Base-by-base conservation (phyloP, 2,888 invertebrate species). In the Idaea aversata region DNA sequence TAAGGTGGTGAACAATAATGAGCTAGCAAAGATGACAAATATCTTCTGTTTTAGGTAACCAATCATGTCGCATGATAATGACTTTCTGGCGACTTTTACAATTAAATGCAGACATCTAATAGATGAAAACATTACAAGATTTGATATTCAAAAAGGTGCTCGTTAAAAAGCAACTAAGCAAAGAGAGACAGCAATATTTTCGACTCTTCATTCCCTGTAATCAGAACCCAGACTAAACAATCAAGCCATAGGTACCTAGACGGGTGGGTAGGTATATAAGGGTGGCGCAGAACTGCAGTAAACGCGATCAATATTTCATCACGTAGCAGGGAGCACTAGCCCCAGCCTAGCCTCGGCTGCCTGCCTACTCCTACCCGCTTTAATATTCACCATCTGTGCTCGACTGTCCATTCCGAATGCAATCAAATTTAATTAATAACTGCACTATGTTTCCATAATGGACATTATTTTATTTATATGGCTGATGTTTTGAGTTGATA, bases 221-320 rank as follows among this genome's bases (percentile, higher is more conserved):
- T 13, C 47, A 47, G 13, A 47, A 47, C 47, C 47, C 10, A 47
- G 47, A 47, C 47, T 47, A 47, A 10, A 47, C 47, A 10, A 47
- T 7, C 47, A 36, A 47, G 13, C 47, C 47, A 7, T 47, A 47
- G 5, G 47, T 13, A 47, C 13, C 47, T 47, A 47, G 47, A 47
- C 47, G 13, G 47, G 13, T 47, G 7, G 47, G 36, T 36, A 36
- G 63, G 57, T 64, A 65, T 59, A 34, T 64, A 63, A 47, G 47
- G 47, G 47, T 47, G 47, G 47, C 47, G 34, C n/a, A 47, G 62
- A 62, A 16, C 57, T 62, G 57, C 62, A 47, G 47, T 47, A 7
- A 47, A 47, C 13, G 7, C 47, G 47, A 47, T 47, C 47, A 47
- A 47, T 47, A 47, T 47, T 13, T 13, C 7, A 13, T 7, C 47